Evolutionary conservation across 1,140 invertebrate genomes (phyloP), one percentile per base, ranked within the genome.

Genomic region (Meloidogyne exigua): DNA sequence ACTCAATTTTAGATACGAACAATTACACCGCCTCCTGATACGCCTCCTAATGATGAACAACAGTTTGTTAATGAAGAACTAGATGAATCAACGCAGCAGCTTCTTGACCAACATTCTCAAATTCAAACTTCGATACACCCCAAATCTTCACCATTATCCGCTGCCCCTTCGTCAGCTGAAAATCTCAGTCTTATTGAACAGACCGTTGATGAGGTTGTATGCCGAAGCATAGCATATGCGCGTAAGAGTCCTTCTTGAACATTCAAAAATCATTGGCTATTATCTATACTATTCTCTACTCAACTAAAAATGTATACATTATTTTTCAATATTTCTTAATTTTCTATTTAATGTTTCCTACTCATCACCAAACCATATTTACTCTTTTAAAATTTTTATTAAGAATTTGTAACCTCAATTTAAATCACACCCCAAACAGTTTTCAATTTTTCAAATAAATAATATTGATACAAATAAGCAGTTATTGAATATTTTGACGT

Each of bases 161-260:
- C 62, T 32, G 44, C 70, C 13, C 75, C 28, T 23, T 75, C 75
- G n/a, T 68, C 64, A 42, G 76, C 76, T 42, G 63, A 66, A 49
- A 42, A 78, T 49, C 49, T 76, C 68, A 63, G 62, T 25, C 71
- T 44, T 36, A 78, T 78, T 70, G 76, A 78, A 65, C 44, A 78
- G 62, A 78, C 76, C 23, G 76, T 78, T n/a, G 76, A 66, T 62
- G 76, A 75, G n/a, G 76, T 78, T 49, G 76, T 77, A 25, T 49
- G 70, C 5, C 76, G 76, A 23, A 77, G 72, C 67, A 68, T 68
- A 42, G 76, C 76, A 15, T 78, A 78, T 70, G 73, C 76, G 7
- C 77, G 68, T 18, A 57, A 57, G 21, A 57, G 49, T n/a, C 49
- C 49, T 7, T 57, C 49, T 7, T 57, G n/a, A 15, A 9, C 18